phyloP scores from a whole-genome alignment of 2,113 vertebrate species.

The Ictalurus punctatus region DNA sequence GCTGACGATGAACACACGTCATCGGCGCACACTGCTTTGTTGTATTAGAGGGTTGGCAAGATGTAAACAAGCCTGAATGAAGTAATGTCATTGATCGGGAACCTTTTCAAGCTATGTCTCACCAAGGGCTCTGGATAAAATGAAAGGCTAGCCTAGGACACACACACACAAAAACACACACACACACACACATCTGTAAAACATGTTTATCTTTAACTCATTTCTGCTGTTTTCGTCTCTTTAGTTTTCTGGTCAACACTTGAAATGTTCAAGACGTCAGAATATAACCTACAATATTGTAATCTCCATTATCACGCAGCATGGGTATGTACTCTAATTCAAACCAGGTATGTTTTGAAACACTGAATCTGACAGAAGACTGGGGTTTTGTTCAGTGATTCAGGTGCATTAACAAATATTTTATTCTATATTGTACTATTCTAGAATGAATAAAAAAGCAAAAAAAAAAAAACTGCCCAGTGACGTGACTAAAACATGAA shows the following conservation, averaged over 20 bases:
- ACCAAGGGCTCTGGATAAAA: conserved; percentile 12
- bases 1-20: conserved; percentile 54
- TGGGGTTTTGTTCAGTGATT: background rate
- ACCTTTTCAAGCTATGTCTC: conserved; percentile 14
- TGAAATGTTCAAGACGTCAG: background rate
- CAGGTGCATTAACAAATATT: background rate
- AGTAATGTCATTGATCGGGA: conserved; percentile 23
- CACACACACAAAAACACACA: background rate
- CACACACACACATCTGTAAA: conserved; percentile 8
- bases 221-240: conserved; percentile 16
- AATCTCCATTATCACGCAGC: conserved; percentile 21
- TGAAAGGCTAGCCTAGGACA: conserved; percentile 12
- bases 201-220: conserved; percentile 13
- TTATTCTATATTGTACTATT: background rate
- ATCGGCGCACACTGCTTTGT: conserved; percentile 41
- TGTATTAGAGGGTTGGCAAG: conserved; percentile 13
- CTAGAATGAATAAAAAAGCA: background rate
- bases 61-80: conserved; percentile 42
- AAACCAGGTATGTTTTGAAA: background rate
- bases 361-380: background rate
- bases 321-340: background rate
- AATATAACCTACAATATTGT: conserved; percentile 5
- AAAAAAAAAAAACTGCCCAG: background rate
- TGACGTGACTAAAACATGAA: background rate
- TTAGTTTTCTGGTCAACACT: conserved; percentile 4